Evolutionary conservation across 2,113 vertebrate genomes (phyloP), one percentile per base, ranked within the genome.

Genomic region (Columbina picui): DNA sequence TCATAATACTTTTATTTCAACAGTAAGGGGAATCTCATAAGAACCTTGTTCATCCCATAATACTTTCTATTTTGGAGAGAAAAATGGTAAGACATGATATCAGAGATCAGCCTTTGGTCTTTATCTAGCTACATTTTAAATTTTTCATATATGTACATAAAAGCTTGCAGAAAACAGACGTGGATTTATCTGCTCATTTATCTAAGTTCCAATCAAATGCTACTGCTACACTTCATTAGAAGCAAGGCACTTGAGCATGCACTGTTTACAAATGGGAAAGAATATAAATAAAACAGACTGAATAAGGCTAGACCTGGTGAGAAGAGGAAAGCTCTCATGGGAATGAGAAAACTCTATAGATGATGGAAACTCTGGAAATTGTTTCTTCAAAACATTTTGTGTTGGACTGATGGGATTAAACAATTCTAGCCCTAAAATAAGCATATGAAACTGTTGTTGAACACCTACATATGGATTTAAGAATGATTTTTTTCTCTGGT

Each of bases 141-240:
- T 52, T 90, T 81, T 95, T 68, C 55, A 87, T 77, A 26, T 81
- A 88, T 94, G 90, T 56, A 43, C 22, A 23, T 36, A 27, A 49
- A 89, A 95, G 78, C 60, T 92, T 71, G 20, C 12, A 75, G 60
- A 94, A 88, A 89, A 83, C 30, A 90, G 7, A 17, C n/a, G 13
- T 41, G 59, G 45, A 53, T 89, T 16, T 87, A 71, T 76, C 50
- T 94, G 73, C 45, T 81, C 0, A 0, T 65, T 93, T 93, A 86
- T 91, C 68, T 96, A 78, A 84, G 88, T 82, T 89, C 82, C 95
- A 91, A 75, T 94, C 84, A 96, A 97, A 92, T 92, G 29, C 36
- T 88, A 78, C 65, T 91, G 68, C 34, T 59, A 90, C 76, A 93
- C 18, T 53, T 97, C 75, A 95, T 93, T 96, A 91, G 97, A 96